Conservation (phyloP, 1,140 invertebrate genomes). For the Oncopeltus fasciatus region DNA sequence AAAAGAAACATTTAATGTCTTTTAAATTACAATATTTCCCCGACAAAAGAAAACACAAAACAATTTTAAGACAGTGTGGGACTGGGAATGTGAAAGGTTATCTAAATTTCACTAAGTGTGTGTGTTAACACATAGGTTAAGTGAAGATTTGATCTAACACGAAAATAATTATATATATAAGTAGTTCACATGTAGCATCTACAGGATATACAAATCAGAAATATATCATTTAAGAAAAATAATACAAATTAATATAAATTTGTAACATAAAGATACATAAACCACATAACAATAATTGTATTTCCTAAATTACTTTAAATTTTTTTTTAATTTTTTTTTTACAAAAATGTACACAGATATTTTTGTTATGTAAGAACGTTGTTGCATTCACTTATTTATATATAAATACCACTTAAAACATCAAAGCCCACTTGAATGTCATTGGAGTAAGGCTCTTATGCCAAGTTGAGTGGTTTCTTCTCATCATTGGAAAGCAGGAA, state of each 20-base stretch:
- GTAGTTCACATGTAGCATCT: background rate
- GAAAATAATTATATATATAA: too few species aligned
- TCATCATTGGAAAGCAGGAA: conserved; percentile 33
- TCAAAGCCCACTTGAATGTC: conserved; percentile 26
- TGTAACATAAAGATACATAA: background rate
- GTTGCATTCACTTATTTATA: conserved; percentile 24
- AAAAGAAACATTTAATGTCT: conserved; percentile 12
- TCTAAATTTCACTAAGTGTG: conserved; percentile 7
- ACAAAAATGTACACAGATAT: conserved; percentile 29
- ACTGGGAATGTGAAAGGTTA: conserved; percentile 9
- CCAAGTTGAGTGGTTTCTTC: conserved; percentile 26
- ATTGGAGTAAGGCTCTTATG: conserved; percentile 28
- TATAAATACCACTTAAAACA: conserved; percentile 26
- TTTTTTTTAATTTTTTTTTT: conserved; percentile 29
- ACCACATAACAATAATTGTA: conserved; percentile 6
- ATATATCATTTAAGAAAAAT: background rate
- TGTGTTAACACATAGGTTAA: conserved; percentile 6
- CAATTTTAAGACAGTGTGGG: background rate
- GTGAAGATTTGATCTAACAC: background rate
- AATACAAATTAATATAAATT: background rate
- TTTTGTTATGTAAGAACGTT: conserved; percentile 24
- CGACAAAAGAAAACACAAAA: conserved; percentile 4
- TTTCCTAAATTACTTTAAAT: conserved; percentile 13
- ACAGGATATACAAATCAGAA: background rate
- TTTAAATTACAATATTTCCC: conserved; percentile 12